Base-by-base conservation (phyloP, 2,113 vertebrate genomes). In the Rhynchomys soricoides region DNA sequence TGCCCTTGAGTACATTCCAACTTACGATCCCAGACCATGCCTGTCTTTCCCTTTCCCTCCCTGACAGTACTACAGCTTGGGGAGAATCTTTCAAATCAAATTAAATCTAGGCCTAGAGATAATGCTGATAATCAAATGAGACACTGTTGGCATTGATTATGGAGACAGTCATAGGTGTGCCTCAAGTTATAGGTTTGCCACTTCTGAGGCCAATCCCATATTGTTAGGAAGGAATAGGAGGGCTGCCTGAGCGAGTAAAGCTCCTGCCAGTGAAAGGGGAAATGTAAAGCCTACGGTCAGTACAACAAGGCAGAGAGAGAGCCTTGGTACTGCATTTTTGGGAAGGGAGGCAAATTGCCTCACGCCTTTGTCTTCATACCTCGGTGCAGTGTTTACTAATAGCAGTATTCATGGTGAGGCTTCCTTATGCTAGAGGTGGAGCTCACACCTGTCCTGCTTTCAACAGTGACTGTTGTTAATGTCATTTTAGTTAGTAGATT, bases 121-220 rank as follows among this genome's bases (percentile, higher is more conserved):
- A 66, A 52, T 89, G 83, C 24, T 55, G 26, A 2, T 17, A 17
- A 17, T 81, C 17, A 22, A 7, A 29, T 55, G 29, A 55, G 55
- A 74, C 34, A 26, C 5, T 17, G 7, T 64, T 92, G 55, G 22
- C 89, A 73, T 89, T 31, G 64, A 74, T 66, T 78, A 2, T 37
- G n/a, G 48, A 86, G n/a, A 52, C 75, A 43, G 29, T 68, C 29
- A 3, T 40, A 16, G 1, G 48, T 95, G 29, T 91, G 7, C 73
- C 43, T 81, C 89, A 29, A 45, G 10, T 59, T 22, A 3, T 40
- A 64, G 50, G 3, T 57, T 26, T 12, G 22, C 34, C 37, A 1
- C 9, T 43, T 45, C 13, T 37, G 16, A 77, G 9, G 34, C 71
- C 77, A 40, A 10, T 62, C 0, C 0, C 43, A 9, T 5, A 11